These are phyloP conservation scores for Stegostoma tigrinum DNA, from an alignment of 2,113 vertebrate species.

Conservation along the genomic window DNA sequence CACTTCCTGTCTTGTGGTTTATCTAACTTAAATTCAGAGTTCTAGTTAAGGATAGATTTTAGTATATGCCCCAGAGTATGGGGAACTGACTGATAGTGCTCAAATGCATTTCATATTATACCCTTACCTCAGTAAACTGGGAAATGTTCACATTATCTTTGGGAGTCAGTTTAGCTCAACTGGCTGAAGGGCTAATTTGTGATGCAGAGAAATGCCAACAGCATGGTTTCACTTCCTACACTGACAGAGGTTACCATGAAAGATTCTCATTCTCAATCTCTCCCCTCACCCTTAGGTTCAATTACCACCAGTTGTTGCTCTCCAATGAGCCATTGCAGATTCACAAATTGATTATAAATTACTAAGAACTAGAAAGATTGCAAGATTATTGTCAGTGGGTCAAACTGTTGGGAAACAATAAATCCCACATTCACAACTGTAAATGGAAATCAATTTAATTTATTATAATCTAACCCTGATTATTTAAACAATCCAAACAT, in stretches of 20 bases:
- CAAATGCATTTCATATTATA: background rate
- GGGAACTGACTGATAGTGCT: background rate
- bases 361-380: background rate
- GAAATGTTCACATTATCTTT: background rate
- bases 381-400: background rate
- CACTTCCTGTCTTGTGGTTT: background rate
- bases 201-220: too few relatives aligned
- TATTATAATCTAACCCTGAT: background rate
- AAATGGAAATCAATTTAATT: background rate
- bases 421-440: background rate
- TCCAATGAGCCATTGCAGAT: background rate
- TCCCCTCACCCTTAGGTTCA: too few relatives aligned
- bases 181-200: too few relatives aligned
- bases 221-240: too few relatives aligned
- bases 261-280: too few relatives aligned
- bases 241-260: too few relatives aligned
- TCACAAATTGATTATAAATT: background rate
- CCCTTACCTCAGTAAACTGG: background rate
- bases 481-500: background rate
- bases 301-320: too few relatives aligned
- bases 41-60: background rate
- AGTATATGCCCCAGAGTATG: background rate
- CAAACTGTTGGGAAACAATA: background rate
- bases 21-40: background rate
- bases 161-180: too few relatives aligned